phyloP scores from a whole-genome alignment of 2,797 vertebrate genomes.

The Cyprinella venusta region DNA sequence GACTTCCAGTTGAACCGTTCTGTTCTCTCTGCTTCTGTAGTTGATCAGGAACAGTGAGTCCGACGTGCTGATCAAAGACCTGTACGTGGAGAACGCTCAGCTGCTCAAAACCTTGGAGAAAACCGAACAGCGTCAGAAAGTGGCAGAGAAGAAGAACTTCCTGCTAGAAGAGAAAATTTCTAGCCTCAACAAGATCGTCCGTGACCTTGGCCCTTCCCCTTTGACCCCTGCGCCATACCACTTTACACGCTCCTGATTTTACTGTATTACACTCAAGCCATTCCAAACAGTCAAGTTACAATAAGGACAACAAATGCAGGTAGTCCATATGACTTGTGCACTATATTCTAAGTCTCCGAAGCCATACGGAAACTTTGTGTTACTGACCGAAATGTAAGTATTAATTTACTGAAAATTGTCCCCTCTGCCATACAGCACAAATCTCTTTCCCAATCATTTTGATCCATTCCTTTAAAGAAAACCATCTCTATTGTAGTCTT shows the following conservation, averaged over 20 bases:
- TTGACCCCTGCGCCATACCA: slow-evolving; percentile 69
- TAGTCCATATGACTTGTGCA: background rate
- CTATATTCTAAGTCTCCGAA: background rate
- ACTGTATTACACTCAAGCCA: background rate
- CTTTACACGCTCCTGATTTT: slow-evolving; percentile 60
- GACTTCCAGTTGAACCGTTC: background rate
- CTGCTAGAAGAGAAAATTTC: slow-evolving; percentile 94
- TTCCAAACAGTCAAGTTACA: background rate
- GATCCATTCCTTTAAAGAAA: background rate
- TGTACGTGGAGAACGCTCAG: slow-evolving; percentile 90
- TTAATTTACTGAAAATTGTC: background rate
- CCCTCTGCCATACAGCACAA: background rate
- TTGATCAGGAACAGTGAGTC: slow-evolving; percentile 86
- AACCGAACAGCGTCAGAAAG: slow-evolving; percentile 87
- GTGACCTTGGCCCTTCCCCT: slow-evolving; percentile 81
- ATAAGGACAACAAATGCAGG: background rate
- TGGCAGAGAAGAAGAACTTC: slow-evolving; percentile 91
- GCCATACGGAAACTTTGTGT: background rate
- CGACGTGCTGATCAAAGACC: slow-evolving; percentile 86
- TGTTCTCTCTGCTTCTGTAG: slow-evolving; percentile 65
- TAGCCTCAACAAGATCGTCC: slow-evolving; percentile 89
- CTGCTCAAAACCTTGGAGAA: slow-evolving; percentile 89
- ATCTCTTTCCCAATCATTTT: background rate
- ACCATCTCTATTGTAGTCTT: background rate
- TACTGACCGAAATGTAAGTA: background rate